A percentile compares a stretch with the other conserved stretches of the same genome.
Evolutionary conservation across 2,888 invertebrate genomes (phyloP).

Genomic region (Cacoxenus indagator): DNA sequence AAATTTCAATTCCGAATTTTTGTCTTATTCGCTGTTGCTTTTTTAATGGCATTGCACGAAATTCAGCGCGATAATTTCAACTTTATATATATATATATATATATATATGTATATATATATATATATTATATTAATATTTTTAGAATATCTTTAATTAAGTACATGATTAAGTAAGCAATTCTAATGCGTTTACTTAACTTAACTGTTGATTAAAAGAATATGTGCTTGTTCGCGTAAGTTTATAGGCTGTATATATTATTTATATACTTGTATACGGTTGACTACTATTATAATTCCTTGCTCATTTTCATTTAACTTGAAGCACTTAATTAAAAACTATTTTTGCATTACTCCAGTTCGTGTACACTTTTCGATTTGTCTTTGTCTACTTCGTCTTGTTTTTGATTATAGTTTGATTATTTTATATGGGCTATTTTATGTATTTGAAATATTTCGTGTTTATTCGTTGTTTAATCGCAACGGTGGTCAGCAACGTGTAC

Average conservation of each 20-base stretch:
- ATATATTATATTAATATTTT: neutral
- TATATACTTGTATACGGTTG: neutral
- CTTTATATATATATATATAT: neutral
- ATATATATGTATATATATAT: neutral
- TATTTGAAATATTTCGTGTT: neutral
- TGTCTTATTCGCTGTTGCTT: neutral
- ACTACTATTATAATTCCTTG: neutral
- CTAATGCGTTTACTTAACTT: neutral
- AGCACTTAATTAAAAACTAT: conserved; percentile 27
- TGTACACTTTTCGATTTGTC: too few species aligned
- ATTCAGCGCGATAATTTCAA: neutral
- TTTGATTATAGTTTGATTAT: too few species aligned
- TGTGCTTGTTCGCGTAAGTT: too few species aligned
- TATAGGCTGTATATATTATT: neutral
- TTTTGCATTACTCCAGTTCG: too few species aligned
- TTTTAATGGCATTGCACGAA: neutral
- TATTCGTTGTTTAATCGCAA: neutral
- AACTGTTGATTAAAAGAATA: conserved; percentile 2
- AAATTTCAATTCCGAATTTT: neutral
- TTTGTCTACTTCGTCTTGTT: too few species aligned
- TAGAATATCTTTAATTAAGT: neutral
- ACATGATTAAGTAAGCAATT: neutral
- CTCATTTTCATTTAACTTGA: neutral
- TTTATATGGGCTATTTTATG: too few species aligned
- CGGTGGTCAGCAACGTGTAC: neutral